Evolutionary conservation across 2,113 vertebrate species (phyloP), one percentile per base, ranked within the genome.

Genomic region (Lagopus muta): DNA sequence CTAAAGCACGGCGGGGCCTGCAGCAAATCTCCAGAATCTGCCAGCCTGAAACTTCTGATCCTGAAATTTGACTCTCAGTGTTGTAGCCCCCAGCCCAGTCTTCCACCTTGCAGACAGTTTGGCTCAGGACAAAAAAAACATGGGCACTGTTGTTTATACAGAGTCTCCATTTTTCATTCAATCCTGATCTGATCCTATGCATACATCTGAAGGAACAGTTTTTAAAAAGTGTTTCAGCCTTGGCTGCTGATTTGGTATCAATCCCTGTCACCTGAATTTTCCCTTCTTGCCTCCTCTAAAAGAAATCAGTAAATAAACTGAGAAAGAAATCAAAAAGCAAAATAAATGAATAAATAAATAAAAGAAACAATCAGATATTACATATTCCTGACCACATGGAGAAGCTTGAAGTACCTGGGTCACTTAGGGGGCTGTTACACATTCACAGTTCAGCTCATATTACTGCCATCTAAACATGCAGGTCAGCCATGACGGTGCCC

Each of bases 11-110:
- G 30, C 25, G 74, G 83, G 74, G 48, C 38, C 42, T 79, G 17
- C 19, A 92, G 67, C 66, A 91, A 91, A 95, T 73, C 67, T 79
- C 67, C 58, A 47, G 62, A 91, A 96, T 66, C 80, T 85, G 78
- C 74, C 48, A 90, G 43, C 48, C 86, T 78, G 52, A 77, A 88
- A 94, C 22, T 86, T 88, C 74, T 69, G 83, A 87, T 83, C 74
- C 74, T 84, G 66, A 89, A 94, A 92, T 79, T 81, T 87, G 80
- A 82, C 74, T 90, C 74, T 13, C 11, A 20, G 22, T 57, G 42
- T 28, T 87, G 74, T 79, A 82, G 58, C 71, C 72, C 89, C 43
- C 61, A 74, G 71, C 77, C 30, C 38, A 58, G 2, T 76, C 45
- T 92, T 90, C 86, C 82, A 36, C 57, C 57, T 12, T 48, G 66